A percentile compares a stretch with the other conserved stretches of the same genome.
phyloP scores from a whole-genome alignment of 2,888 invertebrate species.

The Tricholauxania praeusta region DNA sequence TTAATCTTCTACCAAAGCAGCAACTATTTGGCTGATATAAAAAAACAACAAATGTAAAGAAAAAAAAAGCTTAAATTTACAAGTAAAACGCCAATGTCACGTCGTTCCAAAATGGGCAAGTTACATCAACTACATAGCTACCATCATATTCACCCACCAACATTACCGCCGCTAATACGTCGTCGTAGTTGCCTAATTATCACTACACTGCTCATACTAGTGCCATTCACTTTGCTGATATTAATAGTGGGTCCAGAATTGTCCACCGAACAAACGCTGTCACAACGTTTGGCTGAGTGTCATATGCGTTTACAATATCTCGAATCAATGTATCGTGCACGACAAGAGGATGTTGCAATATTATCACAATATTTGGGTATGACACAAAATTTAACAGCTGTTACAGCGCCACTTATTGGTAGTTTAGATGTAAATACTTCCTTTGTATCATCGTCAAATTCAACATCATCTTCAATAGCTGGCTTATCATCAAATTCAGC shows the following conservation, averaged over 20 bases:
- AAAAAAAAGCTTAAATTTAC: no score
- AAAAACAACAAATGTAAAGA: no score
- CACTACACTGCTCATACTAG: conserved; percentile 70
- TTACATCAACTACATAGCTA: conserved; percentile 2
- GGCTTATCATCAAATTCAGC: conserved; percentile 17
- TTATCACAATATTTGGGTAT: conserved; percentile 76
- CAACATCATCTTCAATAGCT: conserved; percentile 4
- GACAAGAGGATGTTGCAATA: conserved; percentile 81
- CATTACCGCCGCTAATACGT: conserved; percentile 54
- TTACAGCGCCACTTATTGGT: conserved; percentile 30
- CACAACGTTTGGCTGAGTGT: conserved; percentile 80
- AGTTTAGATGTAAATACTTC: conserved; percentile 48
- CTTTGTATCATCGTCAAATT: conserved; percentile 33
- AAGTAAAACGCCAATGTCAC: background rate
- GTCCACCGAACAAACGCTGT: conserved; percentile 75
- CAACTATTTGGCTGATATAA: no score
- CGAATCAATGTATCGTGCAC: conserved; percentile 81
- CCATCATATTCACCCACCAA: conserved; percentile 25
- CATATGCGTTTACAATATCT: conserved; percentile 83
- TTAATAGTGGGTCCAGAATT: conserved; percentile 71
- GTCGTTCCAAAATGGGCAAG: conserved; percentile 23
- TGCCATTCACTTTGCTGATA: conserved; percentile 71
- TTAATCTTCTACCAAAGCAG: no score
- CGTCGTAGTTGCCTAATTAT: conserved; percentile 73
- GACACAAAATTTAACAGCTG: conserved; percentile 48